phyloP scores from a whole-genome alignment of 2,113 vertebrate species.

The Megaleporinus macrocephalus region DNA sequence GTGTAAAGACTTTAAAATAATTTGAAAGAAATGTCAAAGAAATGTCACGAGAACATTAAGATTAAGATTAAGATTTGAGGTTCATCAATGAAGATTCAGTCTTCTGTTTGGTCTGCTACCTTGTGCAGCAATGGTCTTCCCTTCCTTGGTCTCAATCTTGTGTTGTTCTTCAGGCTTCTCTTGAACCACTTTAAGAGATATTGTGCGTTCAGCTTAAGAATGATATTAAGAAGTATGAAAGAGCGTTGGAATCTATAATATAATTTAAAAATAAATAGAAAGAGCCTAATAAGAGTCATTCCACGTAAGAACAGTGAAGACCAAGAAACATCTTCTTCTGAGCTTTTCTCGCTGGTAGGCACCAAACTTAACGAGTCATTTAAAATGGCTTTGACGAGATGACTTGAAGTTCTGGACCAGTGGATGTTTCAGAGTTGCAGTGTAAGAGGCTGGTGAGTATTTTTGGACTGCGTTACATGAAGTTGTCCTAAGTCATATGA shows the following conservation, averaged over 20 bases:
- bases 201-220: conserved; percentile 3
- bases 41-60: conserved; percentile 9
- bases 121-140: conserved; percentile 57
- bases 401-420: too few species aligned
- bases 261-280: not conserved
- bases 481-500: not conserved
- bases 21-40: conserved; percentile 22
- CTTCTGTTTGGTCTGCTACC: conserved; percentile 56
- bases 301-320: not conserved
- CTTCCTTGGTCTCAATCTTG: conserved; percentile 22
- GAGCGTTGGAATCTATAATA: too few species aligned
- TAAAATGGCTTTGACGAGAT: not conserved
- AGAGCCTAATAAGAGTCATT: not conserved
- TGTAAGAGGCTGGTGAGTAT: not conserved
- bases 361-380: not conserved
- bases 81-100: conserved; percentile 3
- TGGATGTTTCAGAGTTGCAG: not conserved
- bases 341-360: too few species aligned
- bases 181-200: conserved; percentile 56
- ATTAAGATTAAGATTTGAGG: not conserved
- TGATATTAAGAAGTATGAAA: not conserved
- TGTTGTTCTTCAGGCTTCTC: conserved; percentile 56
- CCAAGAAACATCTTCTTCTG: not conserved
- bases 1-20: conserved; percentile 34
- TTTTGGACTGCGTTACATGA: not conserved